Evolutionary conservation across 2,888 invertebrate genomes (phyloP).

Genomic region (Conomelus anceps): DNA sequence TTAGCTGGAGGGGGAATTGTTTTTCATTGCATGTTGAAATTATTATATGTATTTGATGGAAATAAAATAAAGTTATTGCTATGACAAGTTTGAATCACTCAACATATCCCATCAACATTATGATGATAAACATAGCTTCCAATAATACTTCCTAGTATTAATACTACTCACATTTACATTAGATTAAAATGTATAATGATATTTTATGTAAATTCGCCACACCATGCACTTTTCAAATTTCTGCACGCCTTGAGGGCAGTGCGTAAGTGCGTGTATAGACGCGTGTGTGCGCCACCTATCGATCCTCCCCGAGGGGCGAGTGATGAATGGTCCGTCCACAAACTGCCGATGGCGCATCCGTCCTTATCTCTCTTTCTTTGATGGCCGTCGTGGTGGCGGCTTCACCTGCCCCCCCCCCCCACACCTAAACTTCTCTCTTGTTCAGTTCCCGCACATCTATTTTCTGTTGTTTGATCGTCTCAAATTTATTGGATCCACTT

Average conservation of each 20-base stretch:
- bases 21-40: no score
- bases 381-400: neutral
- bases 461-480: neutral
- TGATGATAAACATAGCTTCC: no score
- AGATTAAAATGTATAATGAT: neutral
- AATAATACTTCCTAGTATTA: no score
- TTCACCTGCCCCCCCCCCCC: neutral
- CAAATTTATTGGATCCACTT: neutral
- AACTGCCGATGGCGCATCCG: neutral
- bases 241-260: neutral
- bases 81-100: no score
- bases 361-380: neutral
- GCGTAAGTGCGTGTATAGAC: neutral
- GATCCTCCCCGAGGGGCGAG: neutral
- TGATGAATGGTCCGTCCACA: neutral
- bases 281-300: neutral
- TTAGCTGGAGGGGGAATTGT: no score
- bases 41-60: no score
- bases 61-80: no score
- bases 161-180: neutral
- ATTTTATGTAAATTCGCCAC: neutral
- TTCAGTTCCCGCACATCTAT: neutral
- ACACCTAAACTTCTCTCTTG: neutral
- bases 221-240: neutral
- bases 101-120: no score